Evolutionary conservation across 35 echinoderm and acorn worm species (phyloP).

Genomic region (Diadema setosum): DNA sequence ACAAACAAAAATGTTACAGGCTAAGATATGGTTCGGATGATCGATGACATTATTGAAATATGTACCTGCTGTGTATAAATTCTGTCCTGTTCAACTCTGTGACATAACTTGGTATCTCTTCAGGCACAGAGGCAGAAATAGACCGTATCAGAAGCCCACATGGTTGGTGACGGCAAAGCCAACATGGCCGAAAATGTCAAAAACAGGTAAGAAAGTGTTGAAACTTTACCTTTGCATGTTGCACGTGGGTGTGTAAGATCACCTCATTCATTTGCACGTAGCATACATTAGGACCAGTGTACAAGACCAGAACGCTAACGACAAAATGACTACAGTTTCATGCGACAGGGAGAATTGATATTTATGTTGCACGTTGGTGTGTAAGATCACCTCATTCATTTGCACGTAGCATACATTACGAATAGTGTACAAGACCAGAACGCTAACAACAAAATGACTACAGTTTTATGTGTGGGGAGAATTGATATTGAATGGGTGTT

Average conservation of each 20-base stretch:
- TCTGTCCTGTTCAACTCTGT: neutral
- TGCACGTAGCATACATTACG: neutral
- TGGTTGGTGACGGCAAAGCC: constrained; percentile 82
- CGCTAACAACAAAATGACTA: neutral
- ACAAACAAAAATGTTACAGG: too few species aligned
- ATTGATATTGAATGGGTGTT: too few species aligned
- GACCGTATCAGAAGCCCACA: constrained; percentile 53
- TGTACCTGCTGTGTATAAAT: neutral
- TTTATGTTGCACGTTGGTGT: neutral
- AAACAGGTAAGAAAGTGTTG: constrained; percentile 56
- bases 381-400: neutral
- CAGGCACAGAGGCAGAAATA: constrained; percentile 63
- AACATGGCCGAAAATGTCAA: constrained; percentile 73
- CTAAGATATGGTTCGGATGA: too few species aligned
- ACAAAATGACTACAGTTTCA: neutral
- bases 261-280: neutral
- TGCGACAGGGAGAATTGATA: neutral
- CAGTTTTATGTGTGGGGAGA: neutral
- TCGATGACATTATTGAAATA: neutral
- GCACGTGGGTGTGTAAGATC: neutral
- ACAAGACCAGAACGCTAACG: neutral
- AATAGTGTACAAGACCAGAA: neutral
- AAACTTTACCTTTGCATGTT: neutral
- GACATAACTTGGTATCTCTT: neutral
- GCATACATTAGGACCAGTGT: neutral